Conservation (phyloP, 2,113 vertebrate species). For the Lasiurus borealis region DNA sequence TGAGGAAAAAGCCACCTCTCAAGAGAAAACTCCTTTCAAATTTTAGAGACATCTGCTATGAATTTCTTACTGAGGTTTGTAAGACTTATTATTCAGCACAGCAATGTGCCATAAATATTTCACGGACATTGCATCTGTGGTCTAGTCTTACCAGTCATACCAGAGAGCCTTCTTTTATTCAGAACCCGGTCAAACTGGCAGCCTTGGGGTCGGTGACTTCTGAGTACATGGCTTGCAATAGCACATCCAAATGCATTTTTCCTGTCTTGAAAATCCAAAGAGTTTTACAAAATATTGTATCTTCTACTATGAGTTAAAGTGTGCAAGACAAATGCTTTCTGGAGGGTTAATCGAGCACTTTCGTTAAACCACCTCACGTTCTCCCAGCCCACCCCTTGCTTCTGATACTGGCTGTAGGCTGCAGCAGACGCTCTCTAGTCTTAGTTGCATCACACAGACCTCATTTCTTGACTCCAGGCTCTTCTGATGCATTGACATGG, state of each 20-base stretch:
- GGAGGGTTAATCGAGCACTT: neutral
- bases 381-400: neutral
- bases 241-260: neutral
- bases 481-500: neutral
- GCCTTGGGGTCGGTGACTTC: neutral
- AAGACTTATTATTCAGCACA: constrained; percentile 51
- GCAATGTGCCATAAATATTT: constrained; percentile 70
- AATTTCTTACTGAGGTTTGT: constrained; percentile 55
- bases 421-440: neutral
- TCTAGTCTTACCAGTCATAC: constrained; percentile 17
- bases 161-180: constrained; percentile 36
- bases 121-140: constrained; percentile 45
- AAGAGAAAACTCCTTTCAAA: constrained; percentile 61
- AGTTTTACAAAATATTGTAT: neutral
- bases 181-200: neutral
- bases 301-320: neutral
- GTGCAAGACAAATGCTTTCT: constrained; percentile 4
- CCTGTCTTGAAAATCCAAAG: constrained; percentile 8
- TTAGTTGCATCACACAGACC: neutral
- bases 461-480: neutral
- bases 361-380: neutral
- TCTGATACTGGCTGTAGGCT: no score
- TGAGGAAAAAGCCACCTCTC: constrained; percentile 22
- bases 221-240: neutral
- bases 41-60: constrained; percentile 58